Conservation (phyloP, 2,888 invertebrate species). For the Campoplex nolae region DNA sequence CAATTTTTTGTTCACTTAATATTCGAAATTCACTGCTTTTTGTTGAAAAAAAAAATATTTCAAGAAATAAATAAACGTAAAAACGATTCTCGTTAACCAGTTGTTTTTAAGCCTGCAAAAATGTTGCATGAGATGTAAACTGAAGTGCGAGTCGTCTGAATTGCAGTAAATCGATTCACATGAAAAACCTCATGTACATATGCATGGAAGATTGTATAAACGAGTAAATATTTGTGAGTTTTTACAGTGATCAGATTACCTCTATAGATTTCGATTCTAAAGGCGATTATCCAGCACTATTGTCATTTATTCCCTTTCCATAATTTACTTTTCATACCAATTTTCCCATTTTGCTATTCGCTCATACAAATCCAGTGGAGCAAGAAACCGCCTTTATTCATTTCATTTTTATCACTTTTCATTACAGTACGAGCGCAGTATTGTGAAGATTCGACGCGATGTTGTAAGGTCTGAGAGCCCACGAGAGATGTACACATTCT, state of each 20-base stretch:
- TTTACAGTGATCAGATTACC: slow-evolving; percentile 26
- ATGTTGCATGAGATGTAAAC: neutral
- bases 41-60: no score
- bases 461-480: neutral
- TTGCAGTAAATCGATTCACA: neutral
- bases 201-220: neutral
- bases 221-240: neutral
- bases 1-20: no score
- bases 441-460: slow-evolving; percentile 31
- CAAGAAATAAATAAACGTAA: no score
- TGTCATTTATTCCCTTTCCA: neutral
- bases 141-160: neutral
- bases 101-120: neutral
- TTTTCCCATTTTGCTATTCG: neutral
- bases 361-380: slow-evolving; percentile 1
- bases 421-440: slow-evolving; percentile 5
- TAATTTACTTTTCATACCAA: slow-evolving; percentile 26
- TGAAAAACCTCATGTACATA: neutral
- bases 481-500: slow-evolving; percentile 17
- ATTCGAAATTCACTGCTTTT: no score
- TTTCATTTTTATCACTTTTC: slow-evolving; percentile 4
- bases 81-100: no score
- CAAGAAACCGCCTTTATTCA: slow-evolving; percentile 25
- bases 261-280: slow-evolving; percentile 41
- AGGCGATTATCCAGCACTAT: slow-evolving; percentile 25